Percentiles rank a stretch among this genome's conserved stretches.
Evolutionary conservation across 2,888 invertebrate species (phyloP).

Genomic region (Drosophila maculinotata): DNA sequence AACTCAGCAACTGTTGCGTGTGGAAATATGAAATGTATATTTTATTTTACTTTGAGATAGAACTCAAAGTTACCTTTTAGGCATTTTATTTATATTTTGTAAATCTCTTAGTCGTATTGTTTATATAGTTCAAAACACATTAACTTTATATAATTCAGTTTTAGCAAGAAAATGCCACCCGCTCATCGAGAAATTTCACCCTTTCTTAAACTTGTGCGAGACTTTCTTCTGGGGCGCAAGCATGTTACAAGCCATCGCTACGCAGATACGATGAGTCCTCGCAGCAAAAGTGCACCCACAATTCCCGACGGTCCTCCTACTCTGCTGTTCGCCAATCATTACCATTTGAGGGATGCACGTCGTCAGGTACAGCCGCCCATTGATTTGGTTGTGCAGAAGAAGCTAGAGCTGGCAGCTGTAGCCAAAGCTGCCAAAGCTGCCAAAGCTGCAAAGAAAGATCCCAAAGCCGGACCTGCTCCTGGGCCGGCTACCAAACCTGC

Average conservation of each 20-base stretch:
- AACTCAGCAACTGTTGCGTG: slow-evolving; percentile 48
- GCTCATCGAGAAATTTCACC: slow-evolving; percentile 59
- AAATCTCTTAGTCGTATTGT: background rate
- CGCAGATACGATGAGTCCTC: slow-evolving; percentile 34
- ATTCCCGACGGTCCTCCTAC: slow-evolving; percentile 1
- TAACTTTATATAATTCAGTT: slow-evolving; percentile 1
- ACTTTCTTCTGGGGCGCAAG: slow-evolving; percentile 60
- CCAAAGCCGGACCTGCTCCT: background rate
- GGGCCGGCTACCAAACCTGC: background rate
- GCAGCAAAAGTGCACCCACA: slow-evolving; percentile 9
- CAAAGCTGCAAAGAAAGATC: slow-evolving; percentile 4
- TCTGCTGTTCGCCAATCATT: slow-evolving; percentile 29
- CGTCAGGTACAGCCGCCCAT: slow-evolving; percentile 37
- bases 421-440: slow-evolving; percentile 13
- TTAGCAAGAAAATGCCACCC: slow-evolving; percentile 41
- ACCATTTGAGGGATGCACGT: slow-evolving; percentile 51
- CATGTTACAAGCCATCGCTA: slow-evolving; percentile 49
- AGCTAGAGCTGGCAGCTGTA: slow-evolving; percentile 8
- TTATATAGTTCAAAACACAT: background rate
- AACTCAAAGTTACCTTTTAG: background rate
- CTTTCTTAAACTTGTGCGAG: slow-evolving; percentile 51
- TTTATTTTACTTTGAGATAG: background rate
- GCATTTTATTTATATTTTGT: background rate
- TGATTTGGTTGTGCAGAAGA: slow-evolving; percentile 50
- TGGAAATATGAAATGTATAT: slow-evolving; percentile 19